phyloP scores from a whole-genome alignment of 2,888 invertebrate genomes.

The Erpobdella octoculata region DNA sequence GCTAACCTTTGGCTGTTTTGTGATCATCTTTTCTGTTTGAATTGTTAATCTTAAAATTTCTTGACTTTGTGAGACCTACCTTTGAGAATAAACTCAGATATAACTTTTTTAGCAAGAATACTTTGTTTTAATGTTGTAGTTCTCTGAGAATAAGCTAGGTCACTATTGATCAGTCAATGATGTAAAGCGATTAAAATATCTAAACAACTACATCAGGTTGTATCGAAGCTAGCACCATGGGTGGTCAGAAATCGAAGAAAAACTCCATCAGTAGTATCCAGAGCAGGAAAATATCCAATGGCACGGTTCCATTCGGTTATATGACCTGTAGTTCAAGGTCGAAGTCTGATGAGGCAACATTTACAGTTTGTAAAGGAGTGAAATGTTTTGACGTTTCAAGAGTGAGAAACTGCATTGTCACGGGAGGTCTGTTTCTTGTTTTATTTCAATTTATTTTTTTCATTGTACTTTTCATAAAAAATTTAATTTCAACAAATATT shows the following conservation, averaged over 20 bases:
- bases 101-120: no score
- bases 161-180: no score
- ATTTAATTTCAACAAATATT: not conserved
- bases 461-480: not conserved
- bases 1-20: no score
- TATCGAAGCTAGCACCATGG: not conserved
- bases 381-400: conserved; percentile 52
- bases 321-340: not conserved
- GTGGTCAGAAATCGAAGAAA: not conserved
- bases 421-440: conserved; percentile 45
- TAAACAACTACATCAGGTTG: not conserved
- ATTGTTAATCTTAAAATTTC: no score
- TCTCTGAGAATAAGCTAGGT: no score
- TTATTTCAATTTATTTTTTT: not conserved
- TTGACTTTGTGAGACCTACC: no score
- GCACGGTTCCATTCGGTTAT: not conserved
- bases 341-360: conserved; percentile 33
- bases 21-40: no score
- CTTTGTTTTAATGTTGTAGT: no score
- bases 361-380: conserved; percentile 52
- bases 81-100: no score
- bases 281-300: not conserved
- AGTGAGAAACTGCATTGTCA: conserved; percentile 50
- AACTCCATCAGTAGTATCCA: not conserved
- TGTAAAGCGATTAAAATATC: not conserved